Evolutionary conservation across 2,888 invertebrate species (phyloP).

Genomic region (Drosophila koepferae): DNA sequence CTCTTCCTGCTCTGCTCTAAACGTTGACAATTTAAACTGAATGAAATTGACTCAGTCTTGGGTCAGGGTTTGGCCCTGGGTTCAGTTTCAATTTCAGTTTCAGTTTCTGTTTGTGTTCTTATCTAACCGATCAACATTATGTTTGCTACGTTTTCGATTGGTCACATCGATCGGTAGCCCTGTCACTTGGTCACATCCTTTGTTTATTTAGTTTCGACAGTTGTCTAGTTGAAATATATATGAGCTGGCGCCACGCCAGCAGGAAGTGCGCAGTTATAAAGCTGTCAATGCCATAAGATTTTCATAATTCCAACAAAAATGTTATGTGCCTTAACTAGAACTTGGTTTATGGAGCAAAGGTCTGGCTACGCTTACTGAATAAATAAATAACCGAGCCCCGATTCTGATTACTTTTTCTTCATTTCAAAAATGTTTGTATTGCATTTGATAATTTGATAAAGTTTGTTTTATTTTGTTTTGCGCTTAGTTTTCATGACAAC

Average conservation of each 20-base stretch:
- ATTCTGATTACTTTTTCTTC: conserved; percentile 20
- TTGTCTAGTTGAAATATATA: conserved; percentile 56
- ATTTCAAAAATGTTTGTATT: conserved; percentile 7
- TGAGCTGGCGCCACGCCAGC: conserved; percentile 65
- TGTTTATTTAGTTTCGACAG: conserved; percentile 66
- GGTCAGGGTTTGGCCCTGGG: conserved; percentile 1
- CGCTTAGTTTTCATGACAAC: conserved; percentile 30
- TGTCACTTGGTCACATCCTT: conserved; percentile 65
- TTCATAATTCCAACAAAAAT: conserved; percentile 32
- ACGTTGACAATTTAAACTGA: conserved; percentile 72
- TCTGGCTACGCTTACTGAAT: conserved; percentile 28
- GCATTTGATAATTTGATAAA: conserved; percentile 34
- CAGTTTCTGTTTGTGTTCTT: conserved; percentile 40
- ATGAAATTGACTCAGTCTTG: conserved; percentile 69
- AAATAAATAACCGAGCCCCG: neutral
- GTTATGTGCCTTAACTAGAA: conserved; percentile 31
- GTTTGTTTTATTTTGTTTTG: conserved; percentile 13
- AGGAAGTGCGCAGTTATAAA: conserved; percentile 69
- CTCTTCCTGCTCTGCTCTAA: conserved; percentile 19
- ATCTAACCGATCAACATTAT: conserved; percentile 62
- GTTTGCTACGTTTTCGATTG: conserved; percentile 67
- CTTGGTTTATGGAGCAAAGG: conserved; percentile 63
- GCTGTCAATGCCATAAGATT: conserved; percentile 27
- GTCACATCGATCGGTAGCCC: conserved; percentile 71
- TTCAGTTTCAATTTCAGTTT: conserved; percentile 26